These are phyloP conservation scores for Odontophorus gujanensis DNA, from an alignment of 2,113 vertebrate species.

Conservation along the genomic window DNA sequence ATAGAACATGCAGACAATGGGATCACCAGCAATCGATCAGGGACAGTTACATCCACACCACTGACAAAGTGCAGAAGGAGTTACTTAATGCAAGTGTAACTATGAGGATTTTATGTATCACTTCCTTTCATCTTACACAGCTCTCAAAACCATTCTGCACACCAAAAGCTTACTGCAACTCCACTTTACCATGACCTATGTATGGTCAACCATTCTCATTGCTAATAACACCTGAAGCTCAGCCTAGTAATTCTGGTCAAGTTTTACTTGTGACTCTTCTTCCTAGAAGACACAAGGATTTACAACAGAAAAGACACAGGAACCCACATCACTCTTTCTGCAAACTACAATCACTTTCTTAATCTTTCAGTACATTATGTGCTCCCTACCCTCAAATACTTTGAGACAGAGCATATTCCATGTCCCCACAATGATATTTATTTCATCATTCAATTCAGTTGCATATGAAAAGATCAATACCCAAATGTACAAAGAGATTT, in stretches of 20 bases:
- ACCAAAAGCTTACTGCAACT: background rate
- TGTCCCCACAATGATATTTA: rapidly evolving
- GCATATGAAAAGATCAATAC: background rate
- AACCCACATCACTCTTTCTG: background rate
- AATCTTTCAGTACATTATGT: background rate
- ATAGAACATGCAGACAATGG: background rate
- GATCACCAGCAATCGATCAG: background rate
- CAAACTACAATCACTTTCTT: background rate
- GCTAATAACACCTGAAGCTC: background rate
- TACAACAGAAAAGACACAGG: background rate
- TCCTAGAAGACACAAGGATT: background rate
- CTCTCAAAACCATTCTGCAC: background rate
- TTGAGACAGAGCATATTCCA: background rate
- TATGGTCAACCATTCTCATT: background rate
- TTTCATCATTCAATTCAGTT: background rate
- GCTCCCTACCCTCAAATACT: background rate
- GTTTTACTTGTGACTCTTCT: background rate
- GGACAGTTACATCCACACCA: background rate
- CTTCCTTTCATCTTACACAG: background rate
- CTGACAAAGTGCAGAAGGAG: background rate
- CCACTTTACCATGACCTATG: background rate
- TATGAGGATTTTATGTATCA: background rate
- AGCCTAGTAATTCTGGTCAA: background rate
- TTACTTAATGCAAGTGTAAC: background rate
- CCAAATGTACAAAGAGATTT: background rate